Percentiles rank a stretch among this genome's conserved stretches.
Conservation (phyloP, 2,113 vertebrate species). For the Grantiella picta region DNA sequence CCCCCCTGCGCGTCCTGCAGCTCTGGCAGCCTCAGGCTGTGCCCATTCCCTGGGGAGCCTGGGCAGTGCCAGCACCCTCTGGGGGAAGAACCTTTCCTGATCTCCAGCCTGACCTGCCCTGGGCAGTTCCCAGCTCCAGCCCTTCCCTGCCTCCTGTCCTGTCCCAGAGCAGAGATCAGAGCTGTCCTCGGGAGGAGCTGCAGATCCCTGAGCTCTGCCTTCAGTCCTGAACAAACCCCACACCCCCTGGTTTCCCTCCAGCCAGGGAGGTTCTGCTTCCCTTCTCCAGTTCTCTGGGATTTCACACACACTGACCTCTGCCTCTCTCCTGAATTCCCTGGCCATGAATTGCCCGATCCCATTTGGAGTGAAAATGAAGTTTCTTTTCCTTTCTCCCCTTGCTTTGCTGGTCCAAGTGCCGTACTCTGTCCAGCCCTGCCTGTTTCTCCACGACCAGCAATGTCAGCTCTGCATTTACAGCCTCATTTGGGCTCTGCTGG, state of each 20-base stretch:
- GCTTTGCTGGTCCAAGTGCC: fast-evolving
- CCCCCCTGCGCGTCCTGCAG: background rate
- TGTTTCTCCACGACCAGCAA: background rate
- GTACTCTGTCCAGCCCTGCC: background rate
- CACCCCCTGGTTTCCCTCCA: background rate
- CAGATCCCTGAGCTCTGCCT: background rate
- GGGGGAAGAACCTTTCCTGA: background rate
- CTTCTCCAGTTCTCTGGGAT: background rate
- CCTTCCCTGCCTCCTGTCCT: background rate
- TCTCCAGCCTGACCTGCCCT: background rate
- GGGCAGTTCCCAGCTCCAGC: background rate
- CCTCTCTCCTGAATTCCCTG: background rate
- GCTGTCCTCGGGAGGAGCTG: background rate
- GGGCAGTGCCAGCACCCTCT: background rate
- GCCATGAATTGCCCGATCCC: background rate
- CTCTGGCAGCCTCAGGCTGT: background rate
- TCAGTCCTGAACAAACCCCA: fast-evolving
- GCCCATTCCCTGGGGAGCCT: background rate
- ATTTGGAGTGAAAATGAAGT: background rate
- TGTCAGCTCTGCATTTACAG: background rate
- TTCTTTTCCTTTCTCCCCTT: background rate
- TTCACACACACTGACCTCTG: background rate
- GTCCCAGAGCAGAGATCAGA: background rate
- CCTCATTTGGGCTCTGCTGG: background rate
- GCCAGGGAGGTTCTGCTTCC: background rate